A percentile compares a stretch with the other conserved stretches of the same genome.
phyloP scores from a whole-genome alignment of 2,797 vertebrate species.

The Pogoniulus pusillus region DNA sequence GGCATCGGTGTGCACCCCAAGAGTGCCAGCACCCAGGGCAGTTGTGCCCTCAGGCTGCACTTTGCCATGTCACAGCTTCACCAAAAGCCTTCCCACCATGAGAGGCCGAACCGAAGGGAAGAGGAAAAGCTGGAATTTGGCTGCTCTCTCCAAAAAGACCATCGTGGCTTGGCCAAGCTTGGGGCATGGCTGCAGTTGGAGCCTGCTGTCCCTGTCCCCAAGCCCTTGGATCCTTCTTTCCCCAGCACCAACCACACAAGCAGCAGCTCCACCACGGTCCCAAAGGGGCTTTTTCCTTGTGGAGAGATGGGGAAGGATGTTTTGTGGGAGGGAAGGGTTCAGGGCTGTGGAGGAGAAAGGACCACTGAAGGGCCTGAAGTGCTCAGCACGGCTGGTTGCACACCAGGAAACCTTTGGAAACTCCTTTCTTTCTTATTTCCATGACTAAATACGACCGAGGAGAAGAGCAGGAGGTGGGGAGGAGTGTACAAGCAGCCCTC shows the following conservation, averaged over 20 bases:
- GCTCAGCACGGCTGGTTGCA: neutral
- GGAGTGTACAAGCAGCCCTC: neutral
- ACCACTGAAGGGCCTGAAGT: neutral
- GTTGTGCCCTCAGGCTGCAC: accelerated
- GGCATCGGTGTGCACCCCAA: neutral
- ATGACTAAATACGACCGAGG: neutral
- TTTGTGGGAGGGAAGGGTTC: neutral
- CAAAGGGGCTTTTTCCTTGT: neutral
- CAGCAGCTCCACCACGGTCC: neutral
- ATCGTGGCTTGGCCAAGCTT: neutral
- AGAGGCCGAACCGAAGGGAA: too few species aligned
- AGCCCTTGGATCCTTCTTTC: neutral
- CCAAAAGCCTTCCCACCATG: neutral
- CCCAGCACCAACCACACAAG: accelerated
- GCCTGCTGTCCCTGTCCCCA: accelerated
- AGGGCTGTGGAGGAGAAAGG: neutral
- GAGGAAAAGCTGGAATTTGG: neutral
- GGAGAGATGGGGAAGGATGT: neutral
- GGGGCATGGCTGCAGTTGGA: accelerated
- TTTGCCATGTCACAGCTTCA: neutral
- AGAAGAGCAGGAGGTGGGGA: accelerated
- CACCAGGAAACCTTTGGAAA: neutral
- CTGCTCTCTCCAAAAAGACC: neutral
- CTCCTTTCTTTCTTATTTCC: neutral
- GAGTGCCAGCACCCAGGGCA: accelerated